Percentiles rank a stretch among this genome's conserved stretches.
Evolutionary conservation across 2,113 vertebrate species (phyloP).

Genomic region (Ictalurus furcatus): DNA sequence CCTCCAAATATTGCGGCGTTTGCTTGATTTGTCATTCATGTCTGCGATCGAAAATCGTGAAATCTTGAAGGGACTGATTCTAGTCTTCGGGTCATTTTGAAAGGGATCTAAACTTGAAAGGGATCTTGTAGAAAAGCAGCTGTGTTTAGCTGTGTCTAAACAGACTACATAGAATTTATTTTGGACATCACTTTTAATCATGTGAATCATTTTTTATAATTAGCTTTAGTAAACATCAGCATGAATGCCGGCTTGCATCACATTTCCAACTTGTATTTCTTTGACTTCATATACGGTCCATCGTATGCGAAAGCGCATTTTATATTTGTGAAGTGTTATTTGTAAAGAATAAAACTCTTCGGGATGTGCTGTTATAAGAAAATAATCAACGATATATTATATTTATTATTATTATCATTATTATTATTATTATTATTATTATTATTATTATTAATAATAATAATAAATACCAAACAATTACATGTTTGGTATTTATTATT

Average conservation of each 20-base stretch:
- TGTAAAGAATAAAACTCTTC: background rate
- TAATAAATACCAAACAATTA: too few species aligned
- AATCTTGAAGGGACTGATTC: too few species aligned
- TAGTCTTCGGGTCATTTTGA: too few species aligned
- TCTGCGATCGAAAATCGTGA: too few species aligned
- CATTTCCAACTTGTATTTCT: constrained; percentile 8
- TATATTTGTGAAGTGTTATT: background rate
- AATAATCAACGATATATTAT: background rate
- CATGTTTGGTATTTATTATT: background rate
- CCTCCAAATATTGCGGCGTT: too few species aligned
- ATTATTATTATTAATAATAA: too few species aligned
- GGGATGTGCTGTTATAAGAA: background rate
- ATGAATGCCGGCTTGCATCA: constrained; percentile 51
- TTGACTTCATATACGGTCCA: background rate
- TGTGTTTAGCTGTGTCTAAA: too few species aligned
- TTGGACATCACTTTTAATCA: background rate
- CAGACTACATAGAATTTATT: background rate
- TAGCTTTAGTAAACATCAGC: background rate
- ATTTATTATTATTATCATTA: too few species aligned
- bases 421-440: too few species aligned
- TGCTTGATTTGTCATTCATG: too few species aligned
- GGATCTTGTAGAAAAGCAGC: too few species aligned
- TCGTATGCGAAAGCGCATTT: background rate
- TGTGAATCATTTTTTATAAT: background rate
- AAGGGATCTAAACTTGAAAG: too few species aligned